phyloP scores from a whole-genome alignment of 2,797 vertebrate genomes.

The Loriculus beryllinus region DNA sequence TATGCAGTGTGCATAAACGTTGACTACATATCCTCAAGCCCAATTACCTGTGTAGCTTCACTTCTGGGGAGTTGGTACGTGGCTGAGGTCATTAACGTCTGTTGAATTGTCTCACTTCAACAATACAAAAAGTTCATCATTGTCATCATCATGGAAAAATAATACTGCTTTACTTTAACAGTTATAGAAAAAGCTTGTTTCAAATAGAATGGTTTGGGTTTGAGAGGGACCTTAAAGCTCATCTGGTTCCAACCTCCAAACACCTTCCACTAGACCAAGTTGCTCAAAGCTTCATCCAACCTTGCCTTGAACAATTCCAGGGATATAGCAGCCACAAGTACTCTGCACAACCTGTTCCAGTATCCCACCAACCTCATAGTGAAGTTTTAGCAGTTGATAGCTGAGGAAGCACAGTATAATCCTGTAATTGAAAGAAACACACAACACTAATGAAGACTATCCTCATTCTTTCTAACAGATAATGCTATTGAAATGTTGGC shows the following conservation, averaged over 20 bases:
- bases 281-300: not conserved
- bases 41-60: not conserved
- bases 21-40: not conserved
- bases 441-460: not conserved
- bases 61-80: not conserved
- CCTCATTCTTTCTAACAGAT: not conserved
- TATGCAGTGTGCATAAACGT: not conserved
- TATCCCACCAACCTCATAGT: not conserved
- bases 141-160: not conserved
- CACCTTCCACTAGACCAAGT: not conserved
- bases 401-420: not conserved
- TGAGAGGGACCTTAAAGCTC: not conserved
- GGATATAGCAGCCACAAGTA: not conserved
- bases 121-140: not conserved
- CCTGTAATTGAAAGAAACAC: not conserved
- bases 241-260: not conserved
- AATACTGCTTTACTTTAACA: not conserved
- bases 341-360: not conserved
- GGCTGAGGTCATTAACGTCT: not conserved
- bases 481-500: not conserved
- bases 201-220: not conserved
- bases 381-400: not conserved
- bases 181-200: not conserved
- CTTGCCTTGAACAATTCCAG: not conserved
- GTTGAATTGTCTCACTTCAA: not conserved